Evolutionary conservation across 2,888 invertebrate genomes (phyloP).

Genomic region (Archaeoteleia sp.): DNA sequence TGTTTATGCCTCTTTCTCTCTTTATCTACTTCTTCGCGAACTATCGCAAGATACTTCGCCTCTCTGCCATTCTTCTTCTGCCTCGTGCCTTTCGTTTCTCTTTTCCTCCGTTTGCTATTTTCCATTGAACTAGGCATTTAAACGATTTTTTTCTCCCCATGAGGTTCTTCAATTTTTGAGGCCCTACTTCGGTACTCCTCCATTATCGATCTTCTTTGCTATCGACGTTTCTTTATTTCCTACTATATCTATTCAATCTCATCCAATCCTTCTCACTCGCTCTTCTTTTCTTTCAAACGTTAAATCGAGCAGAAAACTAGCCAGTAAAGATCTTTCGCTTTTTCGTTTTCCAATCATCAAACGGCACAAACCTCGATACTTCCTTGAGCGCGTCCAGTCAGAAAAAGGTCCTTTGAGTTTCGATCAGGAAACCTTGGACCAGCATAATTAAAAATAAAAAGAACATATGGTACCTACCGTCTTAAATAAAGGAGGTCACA

Average conservation of each 20-base stretch:
- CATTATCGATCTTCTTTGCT: constrained; percentile 27
- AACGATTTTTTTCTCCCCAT: constrained; percentile 13
- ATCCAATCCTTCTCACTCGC: constrained; percentile 67
- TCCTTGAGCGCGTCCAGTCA: constrained; percentile 17
- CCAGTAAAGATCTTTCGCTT: constrained; percentile 62
- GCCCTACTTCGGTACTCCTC: constrained; percentile 31
- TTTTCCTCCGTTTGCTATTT: constrained; percentile 29
- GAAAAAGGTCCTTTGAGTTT: background rate
- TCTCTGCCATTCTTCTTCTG: constrained; percentile 32
- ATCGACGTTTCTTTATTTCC: constrained; percentile 37
- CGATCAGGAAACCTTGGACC: background rate
- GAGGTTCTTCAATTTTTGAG: constrained; percentile 42
- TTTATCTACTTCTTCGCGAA: constrained; percentile 11
- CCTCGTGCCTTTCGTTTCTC: constrained; percentile 23
- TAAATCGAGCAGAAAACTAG: constrained; percentile 72
- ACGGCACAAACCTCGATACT: constrained; percentile 30
- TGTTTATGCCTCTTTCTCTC: constrained; percentile 12
- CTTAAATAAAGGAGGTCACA: too few species aligned
- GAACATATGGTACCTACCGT: background rate
- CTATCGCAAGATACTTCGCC: constrained; percentile 30
- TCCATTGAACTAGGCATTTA: constrained; percentile 21
- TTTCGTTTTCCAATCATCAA: constrained; percentile 38
- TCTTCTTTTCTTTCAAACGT: constrained; percentile 29
- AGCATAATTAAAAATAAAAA: constrained; percentile 6
- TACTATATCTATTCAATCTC: constrained; percentile 61